phyloP scores from a whole-genome alignment of 2,797 vertebrate genomes.

The Peromyscus aztecus region DNA sequence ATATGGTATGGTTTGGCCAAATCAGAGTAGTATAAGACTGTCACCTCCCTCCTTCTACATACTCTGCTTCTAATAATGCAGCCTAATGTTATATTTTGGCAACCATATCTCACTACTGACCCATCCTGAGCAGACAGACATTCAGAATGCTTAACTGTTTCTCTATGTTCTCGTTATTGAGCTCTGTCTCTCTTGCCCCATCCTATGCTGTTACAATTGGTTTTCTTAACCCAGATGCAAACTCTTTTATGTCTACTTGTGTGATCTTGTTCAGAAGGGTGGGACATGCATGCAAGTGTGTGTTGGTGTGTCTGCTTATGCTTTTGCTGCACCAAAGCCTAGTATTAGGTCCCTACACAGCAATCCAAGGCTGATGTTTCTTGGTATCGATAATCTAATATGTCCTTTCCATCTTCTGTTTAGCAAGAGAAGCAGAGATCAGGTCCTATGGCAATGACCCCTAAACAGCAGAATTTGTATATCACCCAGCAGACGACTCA shows the following conservation, averaged over 20 bases:
- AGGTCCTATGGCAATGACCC: constrained; percentile 87
- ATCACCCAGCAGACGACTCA: constrained; percentile 89
- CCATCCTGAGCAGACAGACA: constrained; percentile 52
- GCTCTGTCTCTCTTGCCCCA: constrained; percentile 54
- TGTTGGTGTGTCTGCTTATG: constrained; percentile 71
- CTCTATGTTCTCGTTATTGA: constrained; percentile 49
- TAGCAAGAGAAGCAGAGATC: constrained; percentile 92
- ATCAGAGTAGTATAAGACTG: constrained; percentile 71
- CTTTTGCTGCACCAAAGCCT: constrained; percentile 74
- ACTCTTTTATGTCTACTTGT: constrained; percentile 67
- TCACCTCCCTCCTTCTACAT: constrained; percentile 78
- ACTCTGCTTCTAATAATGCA: constrained; percentile 74
- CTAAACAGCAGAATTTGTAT: constrained; percentile 88
- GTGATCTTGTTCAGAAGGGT: constrained; percentile 66
- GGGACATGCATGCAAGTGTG: constrained; percentile 74
- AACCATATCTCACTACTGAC: constrained; percentile 69
- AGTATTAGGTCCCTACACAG: constrained; percentile 38
- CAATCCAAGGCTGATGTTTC: constrained; percentile 29
- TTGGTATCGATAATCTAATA: constrained; percentile 40
- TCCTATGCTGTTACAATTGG: constrained; percentile 53
- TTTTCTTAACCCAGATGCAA: constrained; percentile 62
- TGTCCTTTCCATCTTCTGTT: constrained; percentile 71
- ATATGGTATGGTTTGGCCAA: constrained; percentile 23
- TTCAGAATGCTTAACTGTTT: constrained; percentile 42
- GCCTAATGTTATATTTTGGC: constrained; percentile 67